Conservation (phyloP, 2,888 invertebrate species). For the Tromatobia lineatoria region DNA sequence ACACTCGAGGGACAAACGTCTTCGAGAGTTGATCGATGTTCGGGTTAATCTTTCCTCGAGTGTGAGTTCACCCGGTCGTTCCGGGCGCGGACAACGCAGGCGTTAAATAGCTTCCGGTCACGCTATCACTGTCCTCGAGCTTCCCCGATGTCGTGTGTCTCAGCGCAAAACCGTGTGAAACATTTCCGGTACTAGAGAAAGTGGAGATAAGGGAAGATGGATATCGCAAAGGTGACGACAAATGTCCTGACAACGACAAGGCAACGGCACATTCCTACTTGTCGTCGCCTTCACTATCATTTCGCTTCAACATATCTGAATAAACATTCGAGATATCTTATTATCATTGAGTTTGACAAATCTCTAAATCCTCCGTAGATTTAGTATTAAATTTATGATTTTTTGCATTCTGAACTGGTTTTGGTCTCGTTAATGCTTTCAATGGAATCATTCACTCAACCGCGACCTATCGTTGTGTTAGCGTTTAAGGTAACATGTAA, state of each 20-base stretch:
- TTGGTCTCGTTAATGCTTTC: not conserved
- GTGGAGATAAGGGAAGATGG: constrained; percentile 37
- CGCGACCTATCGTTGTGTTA: no score
- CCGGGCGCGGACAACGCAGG: constrained; percentile 55
- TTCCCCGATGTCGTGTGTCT: constrained; percentile 38
- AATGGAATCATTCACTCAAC: no score
- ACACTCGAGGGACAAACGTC: constrained; percentile 69
- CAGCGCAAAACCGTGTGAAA: constrained; percentile 56
- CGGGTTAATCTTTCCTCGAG: constrained; percentile 78
- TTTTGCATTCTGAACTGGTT: not conserved
- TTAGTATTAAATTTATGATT: constrained; percentile 13
- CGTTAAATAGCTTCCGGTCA: constrained; percentile 60
- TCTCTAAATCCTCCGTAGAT: not conserved
- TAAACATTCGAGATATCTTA: constrained; percentile 38
- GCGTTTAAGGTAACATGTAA: no score
- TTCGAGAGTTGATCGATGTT: constrained; percentile 79
- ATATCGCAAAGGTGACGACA: constrained; percentile 51
- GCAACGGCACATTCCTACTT: constrained; percentile 12
- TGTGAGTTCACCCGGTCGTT: constrained; percentile 57
- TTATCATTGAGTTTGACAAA: constrained; percentile 34
- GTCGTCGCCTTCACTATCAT: constrained; percentile 37
- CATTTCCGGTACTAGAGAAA: constrained; percentile 46
- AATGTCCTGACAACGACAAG: constrained; percentile 15
- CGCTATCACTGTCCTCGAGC: constrained; percentile 55
- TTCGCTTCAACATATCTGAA: constrained; percentile 3